Conservation (phyloP, 2,113 vertebrate species). For the Eulemur rufifrons region DNA sequence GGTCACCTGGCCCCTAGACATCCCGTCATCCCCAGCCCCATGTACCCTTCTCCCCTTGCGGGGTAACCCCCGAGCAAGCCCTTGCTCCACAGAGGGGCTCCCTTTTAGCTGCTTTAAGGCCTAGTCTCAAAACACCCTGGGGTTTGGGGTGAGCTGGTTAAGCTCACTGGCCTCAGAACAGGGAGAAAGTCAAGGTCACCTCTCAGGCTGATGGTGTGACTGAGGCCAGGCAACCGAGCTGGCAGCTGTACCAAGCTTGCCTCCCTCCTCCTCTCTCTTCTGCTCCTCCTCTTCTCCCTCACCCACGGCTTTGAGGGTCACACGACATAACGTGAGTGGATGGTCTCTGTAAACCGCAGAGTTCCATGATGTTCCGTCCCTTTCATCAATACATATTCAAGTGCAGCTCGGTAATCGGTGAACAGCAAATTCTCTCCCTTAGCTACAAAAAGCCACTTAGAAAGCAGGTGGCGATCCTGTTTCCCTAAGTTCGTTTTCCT, state of each 20-base stretch:
- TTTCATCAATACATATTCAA: accelerated
- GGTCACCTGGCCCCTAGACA: too few species aligned
- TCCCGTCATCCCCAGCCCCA: accelerated
- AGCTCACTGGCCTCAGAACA: neutral
- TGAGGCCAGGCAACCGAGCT: accelerated
- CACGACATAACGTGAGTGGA: neutral
- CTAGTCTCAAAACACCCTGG: neutral
- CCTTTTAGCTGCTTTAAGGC: too few species aligned
- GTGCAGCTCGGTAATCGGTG: accelerated
- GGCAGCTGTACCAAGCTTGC: accelerated
- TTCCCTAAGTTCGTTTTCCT: too few species aligned
- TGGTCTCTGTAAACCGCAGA: too few species aligned
- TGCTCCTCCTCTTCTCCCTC: neutral
- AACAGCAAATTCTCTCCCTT: neutral
- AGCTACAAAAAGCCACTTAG: neutral
- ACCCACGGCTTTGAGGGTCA: neutral
- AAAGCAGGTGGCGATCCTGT: accelerated
- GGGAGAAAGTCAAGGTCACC: too few species aligned
- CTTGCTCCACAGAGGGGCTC: accelerated
- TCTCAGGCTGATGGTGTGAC: accelerated
- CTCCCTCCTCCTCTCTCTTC: neutral
- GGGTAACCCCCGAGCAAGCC: neutral
- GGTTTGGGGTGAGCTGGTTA: neutral
- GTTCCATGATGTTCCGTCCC: accelerated
- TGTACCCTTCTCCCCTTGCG: accelerated